Base-by-base conservation (phyloP, 2,888 invertebrate species). In the Coenonympha glycerion region DNA sequence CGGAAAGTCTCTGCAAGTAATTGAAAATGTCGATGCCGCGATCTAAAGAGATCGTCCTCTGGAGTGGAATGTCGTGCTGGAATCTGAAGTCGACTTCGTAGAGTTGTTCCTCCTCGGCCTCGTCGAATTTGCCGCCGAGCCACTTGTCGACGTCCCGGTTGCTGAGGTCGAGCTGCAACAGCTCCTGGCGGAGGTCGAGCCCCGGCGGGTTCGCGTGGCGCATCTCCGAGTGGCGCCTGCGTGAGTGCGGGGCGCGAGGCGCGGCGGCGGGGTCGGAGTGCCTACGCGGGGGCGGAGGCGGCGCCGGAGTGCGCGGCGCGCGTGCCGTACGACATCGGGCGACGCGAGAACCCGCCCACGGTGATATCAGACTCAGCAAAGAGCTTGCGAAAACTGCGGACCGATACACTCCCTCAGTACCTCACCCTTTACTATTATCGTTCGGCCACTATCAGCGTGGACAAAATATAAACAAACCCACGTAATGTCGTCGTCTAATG, bases 311-410 rank as follows among this genome's bases (percentile, higher is more conserved):
- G 72, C 68, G 89, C 72, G 72, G 94, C 91, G 91, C 93, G 92
- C 88, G 93, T 93, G 69, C 91, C 92, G 73, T 93, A 89, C 71
- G 94, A 92, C 72, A 93, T 88, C 85, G 93, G 92, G 83, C 93
- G 92, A 69, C 94, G 91, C 72, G 94, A 93, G 89, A 94, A 93
- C 72, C 91, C 91, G 68, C 92, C 90, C 76, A 91, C 90, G 82
- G 89, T 78, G 85, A 90, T 88, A 81, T 90, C 90, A 82, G 91
- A 90, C 81, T 95, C 95, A 79, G 93, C 93, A 90, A 95, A 95
- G 80, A 95, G 89, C 88, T 95, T 94, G 79, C 95, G 93, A 91
- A 95, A 95, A 90, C 95, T 95, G 87, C 45, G 61, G 59, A 64
- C 52, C 58, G 57, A 63, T 40, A 58, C 13, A 34, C 24, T n/a